These are phyloP conservation scores for Hyalella azteca DNA, from an alignment of 2,888 invertebrate species.

Conservation along the genomic window DNA sequence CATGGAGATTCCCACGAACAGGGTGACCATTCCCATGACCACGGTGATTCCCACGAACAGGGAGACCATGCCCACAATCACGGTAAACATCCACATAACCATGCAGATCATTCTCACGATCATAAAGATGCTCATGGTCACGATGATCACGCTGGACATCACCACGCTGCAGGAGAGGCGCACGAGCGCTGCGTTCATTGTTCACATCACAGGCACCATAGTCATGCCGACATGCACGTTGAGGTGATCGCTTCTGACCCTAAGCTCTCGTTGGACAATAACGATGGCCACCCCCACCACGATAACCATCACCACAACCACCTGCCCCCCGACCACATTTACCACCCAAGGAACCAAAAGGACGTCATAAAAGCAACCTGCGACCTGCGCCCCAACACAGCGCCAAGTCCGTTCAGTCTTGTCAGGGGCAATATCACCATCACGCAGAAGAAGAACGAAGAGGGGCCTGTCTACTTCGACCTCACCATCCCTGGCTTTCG, in stretches of 20 bases:
- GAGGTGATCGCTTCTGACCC: background rate
- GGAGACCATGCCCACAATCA: background rate
- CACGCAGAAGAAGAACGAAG: slow-evolving; percentile 40
- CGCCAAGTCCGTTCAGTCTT: background rate
- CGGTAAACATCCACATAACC: background rate
- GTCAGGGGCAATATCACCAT: slow-evolving; percentile 40
- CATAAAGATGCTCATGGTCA: background rate
- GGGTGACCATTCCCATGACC: background rate
- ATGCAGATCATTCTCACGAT: background rate
- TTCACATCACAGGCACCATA: too few relatives aligned
- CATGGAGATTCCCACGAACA: background rate
- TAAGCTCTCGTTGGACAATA: background rate
- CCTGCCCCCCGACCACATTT: background rate
- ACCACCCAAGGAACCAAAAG: slow-evolving; percentile 22
- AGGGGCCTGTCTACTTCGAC: slow-evolving; percentile 49
- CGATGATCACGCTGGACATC: background rate
- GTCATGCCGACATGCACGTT: background rate
- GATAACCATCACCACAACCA: slow-evolving; percentile 26
- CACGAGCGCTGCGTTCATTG: too few relatives aligned
- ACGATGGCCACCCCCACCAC: slow-evolving; percentile 18
- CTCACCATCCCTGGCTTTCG: slow-evolving; percentile 39
- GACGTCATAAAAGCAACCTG: slow-evolving; percentile 23
- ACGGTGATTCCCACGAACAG: background rate
- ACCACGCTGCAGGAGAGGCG: too few relatives aligned
- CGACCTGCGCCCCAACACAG: slow-evolving; percentile 36